Evolutionary conservation across 2,888 invertebrate species (phyloP).

Genomic region (Apamea epomidion): DNA sequence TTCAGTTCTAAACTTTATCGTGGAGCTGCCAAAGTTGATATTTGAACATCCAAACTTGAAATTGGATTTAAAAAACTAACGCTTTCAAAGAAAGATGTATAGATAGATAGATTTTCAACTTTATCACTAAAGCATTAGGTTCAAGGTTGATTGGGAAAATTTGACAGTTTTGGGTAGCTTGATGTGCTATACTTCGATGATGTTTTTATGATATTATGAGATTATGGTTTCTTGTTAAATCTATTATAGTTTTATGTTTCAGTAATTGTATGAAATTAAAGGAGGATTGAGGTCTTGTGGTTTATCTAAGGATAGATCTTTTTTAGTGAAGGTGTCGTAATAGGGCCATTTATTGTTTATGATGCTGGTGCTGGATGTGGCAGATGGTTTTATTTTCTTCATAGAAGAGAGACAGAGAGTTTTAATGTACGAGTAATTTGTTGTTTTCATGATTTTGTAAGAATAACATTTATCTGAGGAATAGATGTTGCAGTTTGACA

Average conservation of each 20-base stretch:
- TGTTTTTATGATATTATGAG: slow-evolving; percentile 57
- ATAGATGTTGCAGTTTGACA: background rate
- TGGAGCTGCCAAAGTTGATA: background rate
- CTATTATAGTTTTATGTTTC: slow-evolving; percentile 52
- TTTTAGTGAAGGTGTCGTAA: background rate
- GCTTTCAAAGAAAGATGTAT: slow-evolving; percentile 54
- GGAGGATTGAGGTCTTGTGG: slow-evolving; percentile 1
- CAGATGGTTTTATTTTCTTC: background rate
- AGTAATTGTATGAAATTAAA: slow-evolving; percentile 24
- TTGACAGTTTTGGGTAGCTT: no score
- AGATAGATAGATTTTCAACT: no score
- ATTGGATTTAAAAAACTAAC: slow-evolving; percentile 41
- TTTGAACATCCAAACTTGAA: background rate
- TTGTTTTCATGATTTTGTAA: background rate
- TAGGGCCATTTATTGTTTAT: background rate
- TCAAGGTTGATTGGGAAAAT: no score
- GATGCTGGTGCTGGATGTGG: background rate
- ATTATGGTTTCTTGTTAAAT: slow-evolving; percentile 63
- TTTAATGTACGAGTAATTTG: no score
- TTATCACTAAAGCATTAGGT: no score
- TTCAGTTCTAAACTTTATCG: slow-evolving; percentile 29
- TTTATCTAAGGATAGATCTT: slow-evolving; percentile 5
- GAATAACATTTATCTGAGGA: background rate
- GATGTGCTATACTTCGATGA: slow-evolving; percentile 21
- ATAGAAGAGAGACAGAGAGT: background rate